phyloP scores from a whole-genome alignment of 2,888 invertebrate species.

The Caenorhabditis sinica region DNA sequence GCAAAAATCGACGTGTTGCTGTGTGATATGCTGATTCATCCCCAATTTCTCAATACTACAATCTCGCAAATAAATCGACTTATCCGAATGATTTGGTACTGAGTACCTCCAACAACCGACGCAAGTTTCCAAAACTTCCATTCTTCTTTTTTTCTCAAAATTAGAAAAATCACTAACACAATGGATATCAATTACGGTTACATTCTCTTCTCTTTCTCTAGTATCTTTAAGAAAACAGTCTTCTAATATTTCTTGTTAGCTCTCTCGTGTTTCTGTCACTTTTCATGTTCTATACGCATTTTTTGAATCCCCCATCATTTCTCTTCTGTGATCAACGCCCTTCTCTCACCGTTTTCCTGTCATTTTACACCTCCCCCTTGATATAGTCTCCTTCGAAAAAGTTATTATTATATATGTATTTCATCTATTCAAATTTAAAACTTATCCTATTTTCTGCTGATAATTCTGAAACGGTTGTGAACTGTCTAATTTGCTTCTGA shows the following conservation, averaged over 20 bases:
- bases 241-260: slow-evolving; percentile 7
- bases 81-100: slow-evolving; percentile 37
- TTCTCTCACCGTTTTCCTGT: slow-evolving; percentile 15
- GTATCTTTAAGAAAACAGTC: neutral
- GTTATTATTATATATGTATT: slow-evolving; percentile 15
- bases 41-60: neutral
- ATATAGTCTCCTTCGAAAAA: neutral
- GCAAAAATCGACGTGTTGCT: slow-evolving; percentile 74
- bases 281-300: slow-evolving; percentile 43
- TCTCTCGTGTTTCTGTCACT: slow-evolving; percentile 41
- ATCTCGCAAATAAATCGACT: slow-evolving; percentile 13
- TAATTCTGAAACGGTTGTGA: slow-evolving; percentile 62
- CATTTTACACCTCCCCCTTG: neutral
- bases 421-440: slow-evolving; percentile 25
- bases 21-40: slow-evolving; percentile 71
- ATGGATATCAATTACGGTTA: slow-evolving; percentile 55
- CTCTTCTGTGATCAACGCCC: slow-evolving; percentile 51
- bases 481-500: slow-evolving; percentile 45
- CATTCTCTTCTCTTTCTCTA: slow-evolving; percentile 26
- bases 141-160: slow-evolving; percentile 10
- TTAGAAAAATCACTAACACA: slow-evolving; percentile 19
- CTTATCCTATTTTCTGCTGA: slow-evolving; percentile 32
- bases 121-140: slow-evolving; percentile 15
- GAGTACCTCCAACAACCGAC: slow-evolving; percentile 27
- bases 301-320: slow-evolving; percentile 45